Conservation (phyloP, 2,113 vertebrate genomes). For the Drymodes brunneopygia region DNA sequence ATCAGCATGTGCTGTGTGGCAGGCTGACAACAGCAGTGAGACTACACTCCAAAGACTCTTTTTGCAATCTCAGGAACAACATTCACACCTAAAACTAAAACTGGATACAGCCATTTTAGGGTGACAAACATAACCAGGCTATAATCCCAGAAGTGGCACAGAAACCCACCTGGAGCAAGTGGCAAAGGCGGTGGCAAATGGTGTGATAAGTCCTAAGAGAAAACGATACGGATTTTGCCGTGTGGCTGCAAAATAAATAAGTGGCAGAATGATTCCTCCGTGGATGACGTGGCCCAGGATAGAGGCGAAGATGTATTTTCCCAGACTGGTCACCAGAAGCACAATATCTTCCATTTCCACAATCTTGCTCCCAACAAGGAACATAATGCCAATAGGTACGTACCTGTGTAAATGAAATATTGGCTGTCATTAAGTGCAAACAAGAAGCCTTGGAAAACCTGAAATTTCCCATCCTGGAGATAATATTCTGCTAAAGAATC, state of each 20-base stretch:
- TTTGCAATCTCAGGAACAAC: background rate
- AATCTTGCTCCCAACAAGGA: slow-evolving; percentile 97
- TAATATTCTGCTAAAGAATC: background rate
- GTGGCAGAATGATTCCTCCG: slow-evolving; percentile 88
- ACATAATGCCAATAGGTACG: slow-evolving; percentile 93
- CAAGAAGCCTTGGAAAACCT: background rate
- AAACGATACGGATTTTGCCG: slow-evolving; percentile 92
- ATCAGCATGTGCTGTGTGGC: background rate
- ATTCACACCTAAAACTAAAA: background rate
- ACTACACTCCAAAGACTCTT: background rate
- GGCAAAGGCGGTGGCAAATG: slow-evolving; percentile 93
- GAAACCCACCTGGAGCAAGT: slow-evolving; percentile 92
- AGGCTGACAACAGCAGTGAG: background rate
- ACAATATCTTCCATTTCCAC: slow-evolving; percentile 95
- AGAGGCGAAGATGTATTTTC: slow-evolving; percentile 96
- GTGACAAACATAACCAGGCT: background rate
- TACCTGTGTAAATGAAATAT: slow-evolving; percentile 79
- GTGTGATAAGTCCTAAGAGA: slow-evolving; percentile 92
- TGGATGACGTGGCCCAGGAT: slow-evolving; percentile 96
- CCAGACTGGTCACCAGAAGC: slow-evolving; percentile 88
- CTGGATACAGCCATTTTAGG: background rate
- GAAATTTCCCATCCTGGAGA: background rate
- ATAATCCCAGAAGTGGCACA: background rate
- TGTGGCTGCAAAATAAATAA: slow-evolving; percentile 92
- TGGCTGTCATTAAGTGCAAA: background rate